Base-by-base conservation (phyloP, 2,888 invertebrate genomes). In the Chrysomela aeneicollis region DNA sequence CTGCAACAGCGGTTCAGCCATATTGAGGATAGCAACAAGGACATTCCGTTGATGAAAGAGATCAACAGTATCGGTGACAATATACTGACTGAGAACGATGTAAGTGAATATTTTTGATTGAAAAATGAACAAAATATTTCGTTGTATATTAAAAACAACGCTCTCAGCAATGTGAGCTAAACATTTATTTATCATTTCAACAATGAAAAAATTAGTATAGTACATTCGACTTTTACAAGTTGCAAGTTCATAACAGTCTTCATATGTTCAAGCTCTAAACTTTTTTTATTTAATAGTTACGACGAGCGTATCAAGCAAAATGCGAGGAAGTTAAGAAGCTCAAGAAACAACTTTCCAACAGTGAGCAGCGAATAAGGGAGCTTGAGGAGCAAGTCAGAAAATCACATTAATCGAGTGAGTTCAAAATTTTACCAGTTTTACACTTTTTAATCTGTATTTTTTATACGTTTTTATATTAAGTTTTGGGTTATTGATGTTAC, bases 291-390 rank as follows among this genome's bases (percentile, higher is more conserved):
- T 78, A 83, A 19, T 83, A 94, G 91, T 82, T 94, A 73, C 89
- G 90, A 70, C 84, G 90, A 73, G 92, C 92, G 0, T 93, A 90
- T 79, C 88, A 90, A 77, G 87, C 88, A 30, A 93, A 94, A 83
- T 87, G 88, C 37, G 92, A 93, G 72, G 94, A 95, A 83, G 84
- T 95, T 55, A 86, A 91, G 71, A 86, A 91, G 72, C 87, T 93
- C 47, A 90, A 91, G 76, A 89, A 92, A 70, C 92, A 94, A 79
- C 84, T 95, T 47, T 87, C 89, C 18, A 88, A 90, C 79, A 92
- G 92, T 76, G 94, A 95, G 78, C 87, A 90, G 73, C 86, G 92
- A 52, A 91, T 95, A 18, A 88, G 90, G 61, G 94, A 94, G 77
- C 84, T 95, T 22, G 94, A 95, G 78, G 90, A 91, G 60, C 89